phyloP scores from a whole-genome alignment of 1,140 invertebrate genomes.

The Bombus balteatus region DNA sequence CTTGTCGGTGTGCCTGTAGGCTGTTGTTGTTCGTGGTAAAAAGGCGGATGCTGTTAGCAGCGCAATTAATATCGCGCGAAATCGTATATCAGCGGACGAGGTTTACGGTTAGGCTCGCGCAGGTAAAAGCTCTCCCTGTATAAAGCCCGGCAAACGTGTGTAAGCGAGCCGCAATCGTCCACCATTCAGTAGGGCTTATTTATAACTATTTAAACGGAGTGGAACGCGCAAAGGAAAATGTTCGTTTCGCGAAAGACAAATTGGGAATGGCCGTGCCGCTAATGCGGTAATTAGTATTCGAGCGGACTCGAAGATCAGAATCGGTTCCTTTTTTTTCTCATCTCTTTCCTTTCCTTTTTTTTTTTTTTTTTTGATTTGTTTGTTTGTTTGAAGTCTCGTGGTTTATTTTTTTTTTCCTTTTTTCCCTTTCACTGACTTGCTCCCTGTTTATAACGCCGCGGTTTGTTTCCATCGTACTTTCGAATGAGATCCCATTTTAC shows the following conservation, averaged over 20 bases:
- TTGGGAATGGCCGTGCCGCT: slow-evolving; percentile 42
- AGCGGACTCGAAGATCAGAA: slow-evolving; percentile 43
- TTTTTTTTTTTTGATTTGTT: neutral
- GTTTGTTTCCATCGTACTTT: neutral
- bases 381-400: neutral
- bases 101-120: slow-evolving; percentile 49
- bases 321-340: neutral
- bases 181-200: slow-evolving; percentile 37
- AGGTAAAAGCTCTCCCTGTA: slow-evolving; percentile 22
- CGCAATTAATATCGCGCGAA: slow-evolving; percentile 70
- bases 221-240: slow-evolving; percentile 51
- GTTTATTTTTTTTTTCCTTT: neutral
- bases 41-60: slow-evolving; percentile 70
- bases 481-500: neutral
- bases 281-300: slow-evolving; percentile 53
- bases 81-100: slow-evolving; percentile 59
- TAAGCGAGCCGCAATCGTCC: neutral
- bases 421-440: neutral
- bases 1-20: slow-evolving; percentile 1
- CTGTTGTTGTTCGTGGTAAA: slow-evolving; percentile 55
- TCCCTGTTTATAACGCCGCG: neutral
- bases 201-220: slow-evolving; percentile 56
- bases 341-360: too few species aligned
- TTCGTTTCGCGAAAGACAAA: slow-evolving; percentile 45
- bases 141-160: neutral